These are phyloP conservation scores for Tarsius wallacei DNA, from an alignment of 2,797 vertebrate genomes.

Conservation along the genomic window DNA sequence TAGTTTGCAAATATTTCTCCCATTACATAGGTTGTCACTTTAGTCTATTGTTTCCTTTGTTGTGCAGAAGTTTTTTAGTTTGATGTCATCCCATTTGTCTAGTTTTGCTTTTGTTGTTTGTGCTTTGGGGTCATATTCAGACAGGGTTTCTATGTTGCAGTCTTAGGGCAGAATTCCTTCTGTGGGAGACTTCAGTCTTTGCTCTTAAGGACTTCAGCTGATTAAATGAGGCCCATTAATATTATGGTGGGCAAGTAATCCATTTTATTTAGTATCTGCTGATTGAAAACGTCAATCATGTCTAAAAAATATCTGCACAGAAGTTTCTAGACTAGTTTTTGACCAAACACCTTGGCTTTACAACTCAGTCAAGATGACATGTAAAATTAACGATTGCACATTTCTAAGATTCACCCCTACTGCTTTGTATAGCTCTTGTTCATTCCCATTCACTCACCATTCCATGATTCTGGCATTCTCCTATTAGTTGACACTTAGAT, in stretches of 20 bases:
- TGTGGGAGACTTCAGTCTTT: not conserved
- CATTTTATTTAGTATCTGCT: not conserved
- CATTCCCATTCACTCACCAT: not conserved
- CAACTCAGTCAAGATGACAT: not conserved
- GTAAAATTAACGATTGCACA: not conserved
- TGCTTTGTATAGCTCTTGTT: not conserved
- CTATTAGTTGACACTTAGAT: not conserved
- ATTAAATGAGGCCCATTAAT: not conserved
- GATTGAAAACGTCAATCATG: not conserved
- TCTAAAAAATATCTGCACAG: not conserved
- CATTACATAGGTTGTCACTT: not conserved
- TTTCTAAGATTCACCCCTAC: not conserved
- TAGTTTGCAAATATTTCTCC: not conserved
- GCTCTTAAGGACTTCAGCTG: not conserved
- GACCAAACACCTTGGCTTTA: not conserved
- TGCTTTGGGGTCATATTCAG: not conserved
- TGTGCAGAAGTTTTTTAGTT: not conserved
- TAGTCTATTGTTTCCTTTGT: not conserved
- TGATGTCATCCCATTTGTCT: not conserved
- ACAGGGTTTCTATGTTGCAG: not conserved
- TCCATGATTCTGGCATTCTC: not conserved
- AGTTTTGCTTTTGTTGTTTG: not conserved
- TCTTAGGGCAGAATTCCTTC: constrained; percentile 30
- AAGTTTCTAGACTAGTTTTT: constrained; percentile 9
- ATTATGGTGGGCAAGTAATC: not conserved